Evolutionary conservation across 2,113 vertebrate species (phyloP), one percentile per base, ranked within the genome.

Genomic region (Casuarius casuarius): DNA sequence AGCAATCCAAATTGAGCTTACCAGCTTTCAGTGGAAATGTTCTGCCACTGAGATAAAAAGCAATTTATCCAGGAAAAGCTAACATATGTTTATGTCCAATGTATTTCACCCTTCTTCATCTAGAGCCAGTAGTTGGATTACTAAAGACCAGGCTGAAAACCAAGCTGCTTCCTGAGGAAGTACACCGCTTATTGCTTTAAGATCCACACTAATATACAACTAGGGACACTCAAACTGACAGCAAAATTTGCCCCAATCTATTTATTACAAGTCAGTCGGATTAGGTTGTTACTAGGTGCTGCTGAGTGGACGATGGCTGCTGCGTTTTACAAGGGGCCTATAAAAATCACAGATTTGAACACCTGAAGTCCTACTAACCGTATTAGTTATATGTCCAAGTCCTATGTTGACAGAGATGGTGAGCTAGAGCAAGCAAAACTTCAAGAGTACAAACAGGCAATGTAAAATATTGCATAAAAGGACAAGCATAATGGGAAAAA

Each of bases 141-240:
- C 51, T 92, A 85, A 95, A 92, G 74, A 89, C 76, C 71, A 56
- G 63, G 12, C 31, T 94, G 61, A 90, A 66, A 88, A 91, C 16
- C 51, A 84, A 83, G 61, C 49, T 87, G 62, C 31, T 31, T 52
- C 25, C 48, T 40, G 68, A 95, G 93, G 62, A 23, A 65, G 62
- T 65, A 16, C 26, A 65, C 35, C 22, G 40, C 62, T 26, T 80
- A 54, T 46, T 79, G 86, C 94, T 82, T 87, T 87, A 77, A 84
- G 65, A 82, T 33, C 38, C 59, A n/a, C 58, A 23, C 73, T 72
- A 78, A 66, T 29, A 87, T 20, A 35, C 48, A 84, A 78, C 62
- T 77, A 38, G 23, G 89, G 58, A 88, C 63, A 93, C 65, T 40
- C 49, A 86, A 90, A 89, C 21, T 78, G 86, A 33, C 74, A 93